These are phyloP conservation scores for Pinna nobilis DNA, from an alignment of 1,140 invertebrate genomes.

Conservation along the genomic window DNA sequence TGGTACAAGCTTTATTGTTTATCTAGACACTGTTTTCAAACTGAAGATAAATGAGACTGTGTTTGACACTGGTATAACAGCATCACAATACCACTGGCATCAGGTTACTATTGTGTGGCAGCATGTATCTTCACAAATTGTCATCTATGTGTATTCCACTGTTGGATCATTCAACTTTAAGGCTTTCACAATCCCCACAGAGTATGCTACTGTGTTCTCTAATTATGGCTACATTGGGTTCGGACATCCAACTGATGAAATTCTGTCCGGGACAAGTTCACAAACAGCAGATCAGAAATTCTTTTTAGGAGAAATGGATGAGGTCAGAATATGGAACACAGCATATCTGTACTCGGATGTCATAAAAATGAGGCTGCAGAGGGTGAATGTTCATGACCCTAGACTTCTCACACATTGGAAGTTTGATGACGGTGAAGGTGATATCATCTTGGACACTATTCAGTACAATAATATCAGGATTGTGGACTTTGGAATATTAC, in stretches of 20 bases:
- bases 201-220: neutral
- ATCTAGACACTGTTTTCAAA: slow-evolving; percentile 27
- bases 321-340: slow-evolving; percentile 48
- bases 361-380: slow-evolving; percentile 2
- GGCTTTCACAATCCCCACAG: slow-evolving; percentile 11
- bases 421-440: slow-evolving; percentile 54
- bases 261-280: neutral
- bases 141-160: slow-evolving; percentile 10
- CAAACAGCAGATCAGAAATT: slow-evolving; percentile 2
- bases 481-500: slow-evolving; percentile 6
- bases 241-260: slow-evolving; percentile 22
- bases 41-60: slow-evolving; percentile 24
- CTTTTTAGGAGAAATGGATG: slow-evolving; percentile 50
- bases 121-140: slow-evolving; percentile 5
- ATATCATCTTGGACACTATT: slow-evolving; percentile 30
- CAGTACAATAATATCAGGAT: slow-evolving; percentile 30
- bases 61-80: slow-evolving; percentile 39
- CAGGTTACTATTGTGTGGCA: slow-evolving; percentile 26
- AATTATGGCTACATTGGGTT: slow-evolving; percentile 32
- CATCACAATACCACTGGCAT: slow-evolving; percentile 35
- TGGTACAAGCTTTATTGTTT: slow-evolving; percentile 29
- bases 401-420: slow-evolving; percentile 40
- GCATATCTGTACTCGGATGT: slow-evolving; percentile 40
- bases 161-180: slow-evolving; percentile 5
- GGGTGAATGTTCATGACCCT: neutral